Evolutionary conservation across 2,888 invertebrate genomes (phyloP).

Genomic region (Lissonota sp.): DNA sequence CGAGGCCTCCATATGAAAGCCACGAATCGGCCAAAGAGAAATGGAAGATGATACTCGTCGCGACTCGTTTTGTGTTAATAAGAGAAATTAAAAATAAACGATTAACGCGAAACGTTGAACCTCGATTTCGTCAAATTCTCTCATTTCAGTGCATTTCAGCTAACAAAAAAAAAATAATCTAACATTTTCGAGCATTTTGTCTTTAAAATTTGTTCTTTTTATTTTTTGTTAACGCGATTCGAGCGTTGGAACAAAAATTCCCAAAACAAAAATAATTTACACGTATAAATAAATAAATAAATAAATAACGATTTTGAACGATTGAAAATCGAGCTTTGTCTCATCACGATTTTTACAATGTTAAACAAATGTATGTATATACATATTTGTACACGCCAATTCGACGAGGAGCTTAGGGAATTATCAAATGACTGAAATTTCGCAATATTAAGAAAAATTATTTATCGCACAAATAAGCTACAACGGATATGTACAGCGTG

Average conservation of each 20-base stretch:
- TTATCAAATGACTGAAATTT: neutral
- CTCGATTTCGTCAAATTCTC: constrained; percentile 38
- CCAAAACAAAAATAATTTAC: constrained; percentile 19
- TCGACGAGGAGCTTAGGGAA: neutral
- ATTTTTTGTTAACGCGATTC: constrained; percentile 23
- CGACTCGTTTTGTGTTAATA: constrained; percentile 35
- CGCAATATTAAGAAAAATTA: constrained; percentile 21
- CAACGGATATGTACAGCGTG: constrained; percentile 66
- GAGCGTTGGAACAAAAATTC: constrained; percentile 22
- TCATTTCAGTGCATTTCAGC: neutral
- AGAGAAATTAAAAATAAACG: neutral
- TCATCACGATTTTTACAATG: neutral
- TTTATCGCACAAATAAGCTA: constrained; percentile 54
- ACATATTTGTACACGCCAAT: neutral
- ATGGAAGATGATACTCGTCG: constrained; percentile 24
- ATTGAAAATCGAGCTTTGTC: constrained; percentile 29
- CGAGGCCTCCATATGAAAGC: neutral
- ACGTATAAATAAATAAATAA: constrained; percentile 57
- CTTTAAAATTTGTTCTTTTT: neutral
- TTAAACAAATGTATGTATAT: neutral
- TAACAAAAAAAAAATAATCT: constrained; percentile 38
- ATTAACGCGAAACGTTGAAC: constrained; percentile 61
- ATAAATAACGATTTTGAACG: constrained; percentile 42
- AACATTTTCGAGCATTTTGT: constrained; percentile 44
- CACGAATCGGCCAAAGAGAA: constrained; percentile 5